These are phyloP conservation scores for Nipponacmea schrenckii DNA, from an alignment of 2,888 invertebrate genomes.

Conservation along the genomic window DNA sequence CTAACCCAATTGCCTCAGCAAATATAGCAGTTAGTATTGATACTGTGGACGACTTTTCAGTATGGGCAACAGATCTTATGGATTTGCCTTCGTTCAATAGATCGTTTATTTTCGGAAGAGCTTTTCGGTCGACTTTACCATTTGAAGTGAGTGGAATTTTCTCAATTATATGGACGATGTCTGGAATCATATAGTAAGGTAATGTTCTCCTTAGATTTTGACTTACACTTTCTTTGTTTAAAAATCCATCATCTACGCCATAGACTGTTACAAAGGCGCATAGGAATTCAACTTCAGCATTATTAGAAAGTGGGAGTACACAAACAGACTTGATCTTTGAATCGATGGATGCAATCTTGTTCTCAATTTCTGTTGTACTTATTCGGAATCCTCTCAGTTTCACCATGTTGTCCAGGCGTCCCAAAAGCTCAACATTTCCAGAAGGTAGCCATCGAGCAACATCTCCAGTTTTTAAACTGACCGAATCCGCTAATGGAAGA, in stretches of 20 bases:
- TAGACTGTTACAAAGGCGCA: background rate
- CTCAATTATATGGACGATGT: constrained; percentile 2
- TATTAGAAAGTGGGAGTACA: background rate
- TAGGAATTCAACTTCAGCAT: background rate
- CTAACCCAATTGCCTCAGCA: background rate
- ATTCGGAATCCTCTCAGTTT: constrained; percentile 20
- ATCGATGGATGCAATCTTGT: background rate
- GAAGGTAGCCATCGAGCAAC: constrained; percentile 10
- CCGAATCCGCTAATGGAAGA: background rate
- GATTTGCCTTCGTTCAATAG: background rate
- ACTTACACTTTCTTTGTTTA: background rate
- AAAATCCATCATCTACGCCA: background rate
- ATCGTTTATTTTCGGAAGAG: constrained; percentile 10
- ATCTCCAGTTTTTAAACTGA: background rate
- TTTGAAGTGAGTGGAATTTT: constrained; percentile 18
- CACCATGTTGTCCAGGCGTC: constrained; percentile 9
- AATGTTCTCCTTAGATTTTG: background rate
- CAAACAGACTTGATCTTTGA: background rate
- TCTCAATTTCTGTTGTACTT: constrained; percentile 15
- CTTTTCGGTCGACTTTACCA: constrained; percentile 18
- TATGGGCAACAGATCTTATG: background rate
- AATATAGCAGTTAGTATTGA: background rate
- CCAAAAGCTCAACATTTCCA: constrained; percentile 16
- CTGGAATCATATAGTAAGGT: constrained; percentile 22
- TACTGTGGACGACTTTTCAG: background rate